Evolutionary conservation across 2,888 invertebrate species (phyloP).

Genomic region (Pyrocoelia pectoralis): DNA sequence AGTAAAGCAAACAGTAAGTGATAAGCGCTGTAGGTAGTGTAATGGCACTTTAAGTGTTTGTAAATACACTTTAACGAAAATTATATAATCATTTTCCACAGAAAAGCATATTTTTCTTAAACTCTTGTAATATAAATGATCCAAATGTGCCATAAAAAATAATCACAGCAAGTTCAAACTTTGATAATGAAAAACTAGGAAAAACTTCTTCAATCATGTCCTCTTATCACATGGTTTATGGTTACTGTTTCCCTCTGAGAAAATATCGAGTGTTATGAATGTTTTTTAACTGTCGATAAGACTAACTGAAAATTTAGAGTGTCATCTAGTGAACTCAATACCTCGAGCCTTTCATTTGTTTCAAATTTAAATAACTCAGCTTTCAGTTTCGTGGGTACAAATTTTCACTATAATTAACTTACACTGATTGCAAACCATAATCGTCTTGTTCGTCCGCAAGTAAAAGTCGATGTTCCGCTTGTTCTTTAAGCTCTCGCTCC

Average conservation of each 20-base stretch:
- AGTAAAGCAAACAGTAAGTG: neutral
- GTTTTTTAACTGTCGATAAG: constrained; percentile 25
- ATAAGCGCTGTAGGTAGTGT: neutral
- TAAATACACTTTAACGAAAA: neutral
- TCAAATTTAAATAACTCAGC: too few species aligned
- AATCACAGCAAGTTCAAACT: neutral
- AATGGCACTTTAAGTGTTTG: neutral
- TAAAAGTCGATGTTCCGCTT: constrained; percentile 57
- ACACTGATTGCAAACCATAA: constrained; percentile 51
- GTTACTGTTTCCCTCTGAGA: constrained; percentile 11
- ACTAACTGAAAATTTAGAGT: constrained; percentile 21
- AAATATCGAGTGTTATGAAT: constrained; percentile 26
- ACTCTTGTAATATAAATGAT: neutral
- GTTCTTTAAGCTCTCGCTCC: constrained; percentile 66
- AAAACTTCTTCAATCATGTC: constrained; percentile 10
- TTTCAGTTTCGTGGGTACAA: too few species aligned
- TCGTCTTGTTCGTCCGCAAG: constrained; percentile 54
- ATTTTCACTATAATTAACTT: constrained; percentile 45
- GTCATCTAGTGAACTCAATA: constrained; percentile 7
- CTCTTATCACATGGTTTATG: constrained; percentile 23
- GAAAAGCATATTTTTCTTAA: neutral
- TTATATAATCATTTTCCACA: neutral
- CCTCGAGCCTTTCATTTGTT: constrained; percentile 10
- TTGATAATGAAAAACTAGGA: neutral
- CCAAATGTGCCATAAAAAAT: neutral